These are phyloP conservation scores for Sceloporus tristichus DNA, from an alignment of 2,113 vertebrate species.

Conservation along the genomic window DNA sequence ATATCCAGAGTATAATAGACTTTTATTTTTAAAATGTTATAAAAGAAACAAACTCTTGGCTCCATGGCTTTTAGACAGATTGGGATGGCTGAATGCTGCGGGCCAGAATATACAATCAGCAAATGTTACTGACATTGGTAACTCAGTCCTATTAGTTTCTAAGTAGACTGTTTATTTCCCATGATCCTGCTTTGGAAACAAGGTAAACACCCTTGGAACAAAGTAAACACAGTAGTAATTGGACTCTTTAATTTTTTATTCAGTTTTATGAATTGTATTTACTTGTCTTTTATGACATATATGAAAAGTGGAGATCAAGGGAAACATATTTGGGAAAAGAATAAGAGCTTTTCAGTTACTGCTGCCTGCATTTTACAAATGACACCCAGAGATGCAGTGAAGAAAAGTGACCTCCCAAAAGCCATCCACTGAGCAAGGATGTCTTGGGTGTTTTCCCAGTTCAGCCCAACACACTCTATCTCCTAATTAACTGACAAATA, in stretches of 20 bases:
- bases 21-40: background rate
- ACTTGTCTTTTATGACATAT: background rate
- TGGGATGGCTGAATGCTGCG: background rate
- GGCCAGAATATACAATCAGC: background rate
- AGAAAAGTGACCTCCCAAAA: background rate
- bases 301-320: background rate
- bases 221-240: background rate
- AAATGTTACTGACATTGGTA: background rate
- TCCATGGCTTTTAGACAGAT: background rate
- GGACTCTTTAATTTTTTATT: background rate
- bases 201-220: background rate
- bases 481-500: background rate
- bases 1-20: background rate
- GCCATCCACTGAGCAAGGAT: background rate
- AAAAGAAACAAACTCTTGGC: background rate
- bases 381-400: background rate
- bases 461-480: background rate
- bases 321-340: background rate
- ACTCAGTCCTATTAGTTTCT: background rate
- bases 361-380: background rate
- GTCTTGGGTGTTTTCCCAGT: too few species aligned
- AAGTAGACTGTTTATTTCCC: background rate
- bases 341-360: background rate
- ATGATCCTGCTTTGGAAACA: background rate
- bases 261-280: background rate